Evolutionary conservation across 1,140 invertebrate species (phyloP).

Genomic region (Popillia japonica): DNA sequence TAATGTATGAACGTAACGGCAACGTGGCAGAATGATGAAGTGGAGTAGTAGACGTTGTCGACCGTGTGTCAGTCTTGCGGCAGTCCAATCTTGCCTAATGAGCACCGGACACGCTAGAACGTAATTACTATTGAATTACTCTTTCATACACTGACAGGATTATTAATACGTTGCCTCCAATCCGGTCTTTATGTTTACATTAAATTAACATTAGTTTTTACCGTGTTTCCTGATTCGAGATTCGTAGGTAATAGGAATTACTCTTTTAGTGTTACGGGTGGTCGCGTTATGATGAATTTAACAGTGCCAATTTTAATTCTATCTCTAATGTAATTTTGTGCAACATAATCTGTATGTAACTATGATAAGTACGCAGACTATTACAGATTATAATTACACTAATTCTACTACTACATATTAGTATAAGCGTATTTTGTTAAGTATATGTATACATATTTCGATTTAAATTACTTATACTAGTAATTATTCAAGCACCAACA

Average conservation of each 20-base stretch:
- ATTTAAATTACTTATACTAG: too few relatives aligned
- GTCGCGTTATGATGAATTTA: neutral
- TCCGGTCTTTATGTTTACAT: constrained; percentile 51
- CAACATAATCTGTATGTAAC: too few relatives aligned
- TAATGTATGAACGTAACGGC: neutral
- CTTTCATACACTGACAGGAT: constrained; percentile 50
- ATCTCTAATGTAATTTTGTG: too few relatives aligned
- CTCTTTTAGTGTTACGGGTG: neutral
- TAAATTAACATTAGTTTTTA: constrained; percentile 49
- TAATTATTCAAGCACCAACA: too few relatives aligned
- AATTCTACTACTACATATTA: too few relatives aligned
- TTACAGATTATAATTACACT: too few relatives aligned
- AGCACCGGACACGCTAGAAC: constrained; percentile 46
- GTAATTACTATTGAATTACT: constrained; percentile 51
- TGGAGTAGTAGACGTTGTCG: neutral
- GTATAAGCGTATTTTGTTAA: too few relatives aligned
- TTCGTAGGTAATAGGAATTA: constrained; percentile 2
- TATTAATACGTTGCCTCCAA: constrained; percentile 49
- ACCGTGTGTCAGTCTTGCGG: constrained; percentile 9
- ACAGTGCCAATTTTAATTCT: neutral
- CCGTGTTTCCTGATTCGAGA: constrained; percentile 13
- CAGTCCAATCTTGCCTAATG: constrained; percentile 43
- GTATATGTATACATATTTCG: too few relatives aligned
- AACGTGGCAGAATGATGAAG: constrained; percentile 19
- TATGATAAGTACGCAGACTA: too few relatives aligned